Percentiles rank a stretch among this genome's conserved stretches.
phyloP scores from a whole-genome alignment of 2,797 vertebrate genomes.

The Helarctos malayanus region DNA sequence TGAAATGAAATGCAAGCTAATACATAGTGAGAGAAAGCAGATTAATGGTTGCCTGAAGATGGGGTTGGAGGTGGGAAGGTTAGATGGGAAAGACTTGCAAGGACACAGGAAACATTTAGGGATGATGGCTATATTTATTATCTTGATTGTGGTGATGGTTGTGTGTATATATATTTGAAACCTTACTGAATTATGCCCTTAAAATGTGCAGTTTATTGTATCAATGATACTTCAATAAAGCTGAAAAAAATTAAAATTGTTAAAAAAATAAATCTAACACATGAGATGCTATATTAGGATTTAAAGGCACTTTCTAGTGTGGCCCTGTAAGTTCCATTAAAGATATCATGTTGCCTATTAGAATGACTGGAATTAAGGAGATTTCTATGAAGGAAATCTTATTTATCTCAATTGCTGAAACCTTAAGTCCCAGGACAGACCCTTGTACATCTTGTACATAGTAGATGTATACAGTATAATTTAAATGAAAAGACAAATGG shows the following conservation, averaged over 20 bases:
- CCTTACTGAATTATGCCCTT: not conserved
- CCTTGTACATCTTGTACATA: not conserved
- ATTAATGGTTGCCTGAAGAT: not conserved
- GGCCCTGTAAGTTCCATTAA: not conserved
- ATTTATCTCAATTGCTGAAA: slow-evolving; percentile 45
- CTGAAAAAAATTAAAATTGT: slow-evolving; percentile 1
- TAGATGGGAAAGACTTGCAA: not conserved
- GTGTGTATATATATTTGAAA: not conserved
- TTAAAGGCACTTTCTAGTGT: slow-evolving; percentile 39
- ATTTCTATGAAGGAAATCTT: slow-evolving; percentile 9
- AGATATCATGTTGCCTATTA: not conserved
- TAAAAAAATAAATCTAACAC: not conserved
- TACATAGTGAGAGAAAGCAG: not conserved
- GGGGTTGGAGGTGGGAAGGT: not conserved
- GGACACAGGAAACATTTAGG: not conserved
- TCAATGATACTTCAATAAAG: slow-evolving; percentile 26
- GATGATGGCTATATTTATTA: slow-evolving; percentile 30
- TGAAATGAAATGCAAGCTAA: not conserved
- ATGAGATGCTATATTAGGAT: not conserved
- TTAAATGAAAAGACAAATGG: slow-evolving; percentile 31
- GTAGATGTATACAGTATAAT: not conserved
- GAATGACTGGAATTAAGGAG: slow-evolving; percentile 4
- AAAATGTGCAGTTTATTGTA: slow-evolving; percentile 34
- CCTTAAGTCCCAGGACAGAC: not conserved
- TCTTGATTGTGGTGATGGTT: not conserved